These are phyloP conservation scores for Sapayoa aenigma DNA, from an alignment of 2,113 vertebrate genomes.

Conservation along the genomic window DNA sequence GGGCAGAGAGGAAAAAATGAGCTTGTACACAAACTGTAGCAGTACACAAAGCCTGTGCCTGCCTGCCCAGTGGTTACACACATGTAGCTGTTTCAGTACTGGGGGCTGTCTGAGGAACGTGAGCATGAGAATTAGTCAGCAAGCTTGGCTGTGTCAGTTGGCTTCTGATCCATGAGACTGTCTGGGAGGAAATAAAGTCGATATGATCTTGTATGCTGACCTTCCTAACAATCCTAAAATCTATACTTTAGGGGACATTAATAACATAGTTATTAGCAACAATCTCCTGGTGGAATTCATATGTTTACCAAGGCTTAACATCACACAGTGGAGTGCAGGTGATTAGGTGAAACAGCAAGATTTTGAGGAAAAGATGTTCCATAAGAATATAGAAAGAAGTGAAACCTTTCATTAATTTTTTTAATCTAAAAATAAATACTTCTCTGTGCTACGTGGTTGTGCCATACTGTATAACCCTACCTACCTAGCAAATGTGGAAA, in stretches of 20 bases:
- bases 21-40: neutral
- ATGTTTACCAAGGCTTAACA: neutral
- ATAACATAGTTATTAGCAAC: neutral
- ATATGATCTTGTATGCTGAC: neutral
- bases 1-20: neutral
- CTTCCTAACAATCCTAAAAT: conserved; percentile 15
- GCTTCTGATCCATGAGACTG: neutral
- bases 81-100: fast-evolving
- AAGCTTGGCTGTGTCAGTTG: neutral
- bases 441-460: neutral
- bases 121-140: neutral
- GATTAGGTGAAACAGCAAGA: neutral
- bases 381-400: neutral
- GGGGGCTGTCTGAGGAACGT: neutral
- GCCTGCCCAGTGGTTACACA: neutral
- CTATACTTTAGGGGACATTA: neutral
- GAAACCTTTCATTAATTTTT: neutral
- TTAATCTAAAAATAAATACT: neutral
- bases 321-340: neutral
- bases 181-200: neutral
- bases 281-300: neutral
- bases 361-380: neutral
- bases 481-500: neutral
- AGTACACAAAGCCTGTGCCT: neutral
- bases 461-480: neutral